Percentiles rank a stretch among this genome's conserved stretches.
Conservation (phyloP, 2,113 vertebrate genomes). For the Rhynchomys soricoides region DNA sequence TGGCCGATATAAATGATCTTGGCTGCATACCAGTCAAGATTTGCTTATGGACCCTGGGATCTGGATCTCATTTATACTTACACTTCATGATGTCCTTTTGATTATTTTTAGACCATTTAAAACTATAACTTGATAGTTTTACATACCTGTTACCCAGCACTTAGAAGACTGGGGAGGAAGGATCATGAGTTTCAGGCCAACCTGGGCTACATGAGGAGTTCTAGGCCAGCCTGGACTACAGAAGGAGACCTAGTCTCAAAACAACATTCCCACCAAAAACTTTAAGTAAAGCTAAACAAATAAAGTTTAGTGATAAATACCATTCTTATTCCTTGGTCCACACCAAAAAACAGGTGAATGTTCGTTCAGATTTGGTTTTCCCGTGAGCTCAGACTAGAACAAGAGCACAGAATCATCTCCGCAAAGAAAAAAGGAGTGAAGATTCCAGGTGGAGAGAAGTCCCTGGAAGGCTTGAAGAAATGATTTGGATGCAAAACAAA, state of each 20-base stretch:
- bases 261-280: neutral
- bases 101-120: neutral
- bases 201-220: neutral
- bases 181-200: neutral
- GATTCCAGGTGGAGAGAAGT: neutral
- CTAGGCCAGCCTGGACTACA: neutral
- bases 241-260: neutral
- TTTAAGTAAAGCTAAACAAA: neutral
- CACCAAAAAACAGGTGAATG: neutral
- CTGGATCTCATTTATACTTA: constrained; percentile 45
- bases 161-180: neutral
- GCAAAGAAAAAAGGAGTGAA: neutral
- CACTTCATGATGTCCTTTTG: neutral
- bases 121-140: neutral
- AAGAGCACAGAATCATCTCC: neutral
- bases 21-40: neutral
- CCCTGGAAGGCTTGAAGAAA: neutral
- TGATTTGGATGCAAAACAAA: neutral
- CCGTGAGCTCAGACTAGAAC: neutral
- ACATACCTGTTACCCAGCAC: neutral
- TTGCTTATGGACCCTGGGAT: constrained; percentile 4
- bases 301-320: neutral
- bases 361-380: neutral
- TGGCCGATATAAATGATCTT: neutral
- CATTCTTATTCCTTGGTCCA: neutral